These are phyloP conservation scores for Polypedilum vanderplanki DNA, from an alignment of 1,140 invertebrate species.

Conservation along the genomic window DNA sequence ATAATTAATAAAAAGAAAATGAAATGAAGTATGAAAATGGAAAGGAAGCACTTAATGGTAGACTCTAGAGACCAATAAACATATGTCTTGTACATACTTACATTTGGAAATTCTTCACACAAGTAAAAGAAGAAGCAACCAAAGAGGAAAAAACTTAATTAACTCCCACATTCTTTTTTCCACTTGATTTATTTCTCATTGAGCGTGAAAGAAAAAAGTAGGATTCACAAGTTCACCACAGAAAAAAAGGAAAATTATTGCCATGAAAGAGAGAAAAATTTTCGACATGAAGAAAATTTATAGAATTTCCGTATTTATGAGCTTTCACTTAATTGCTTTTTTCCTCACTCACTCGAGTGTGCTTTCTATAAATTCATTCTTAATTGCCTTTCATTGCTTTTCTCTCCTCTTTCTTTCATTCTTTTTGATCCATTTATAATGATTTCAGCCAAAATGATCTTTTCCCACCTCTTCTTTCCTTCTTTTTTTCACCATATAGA, in stretches of 20 bases:
- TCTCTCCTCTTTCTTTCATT: no score
- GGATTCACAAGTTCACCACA: not conserved
- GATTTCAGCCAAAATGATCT: no score
- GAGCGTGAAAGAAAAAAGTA: not conserved
- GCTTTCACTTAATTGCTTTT: slow-evolving; percentile 11
- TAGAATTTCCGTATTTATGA: slow-evolving; percentile 19
- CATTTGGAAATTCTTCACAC: not conserved
- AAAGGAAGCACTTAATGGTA: not conserved
- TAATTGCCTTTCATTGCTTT: no score
- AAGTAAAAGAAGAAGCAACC: not conserved
- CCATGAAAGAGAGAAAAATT: not conserved
- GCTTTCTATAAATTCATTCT: no score
- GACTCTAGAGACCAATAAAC: slow-evolving; percentile 10
- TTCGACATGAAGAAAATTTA: slow-evolving; percentile 13
- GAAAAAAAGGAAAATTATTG: not conserved
- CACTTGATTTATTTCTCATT: slow-evolving; percentile 19
- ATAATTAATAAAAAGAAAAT: not conserved
- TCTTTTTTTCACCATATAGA: no score
- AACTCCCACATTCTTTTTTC: slow-evolving; percentile 17
- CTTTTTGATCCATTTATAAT: no score
- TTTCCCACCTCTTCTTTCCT: no score
- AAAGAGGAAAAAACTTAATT: not conserved
- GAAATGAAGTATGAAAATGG: not conserved
- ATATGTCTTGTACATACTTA: not conserved
- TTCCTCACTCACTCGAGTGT: not conserved